Evolutionary conservation across 2,113 vertebrate genomes (phyloP), one percentile per base, ranked within the genome.

Genomic region (Cyanoderma ruficeps): DNA sequence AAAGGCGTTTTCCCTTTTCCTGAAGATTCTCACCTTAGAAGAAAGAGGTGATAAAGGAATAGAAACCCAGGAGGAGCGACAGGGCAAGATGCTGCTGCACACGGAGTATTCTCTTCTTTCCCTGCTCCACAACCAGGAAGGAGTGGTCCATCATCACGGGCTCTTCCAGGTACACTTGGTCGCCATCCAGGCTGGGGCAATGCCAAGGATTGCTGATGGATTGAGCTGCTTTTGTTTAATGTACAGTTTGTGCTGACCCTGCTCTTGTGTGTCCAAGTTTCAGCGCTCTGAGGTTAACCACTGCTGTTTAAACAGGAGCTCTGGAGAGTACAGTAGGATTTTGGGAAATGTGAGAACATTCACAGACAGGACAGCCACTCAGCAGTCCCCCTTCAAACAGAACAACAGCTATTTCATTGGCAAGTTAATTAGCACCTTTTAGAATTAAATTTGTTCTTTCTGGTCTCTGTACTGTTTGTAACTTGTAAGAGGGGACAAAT

Each of bases 1-100:
- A 59, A 96, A 89, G 56, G 15, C 56, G 33, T 95, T 79, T 65
- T 95, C 33, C 83, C 42, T 90, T 91, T 96, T 90, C 71, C 82
- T 93, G 49, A 96, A 99, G 99, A 99, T 99, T 97, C 98, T 99
- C 87, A 99, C 99, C 61, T 98, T 99, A 88, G 99, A 99, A 97
- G 99, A 99, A 95, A 98, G 98, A 83, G 98, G 97, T 23, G 99
- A 99, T 90, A 98, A 98, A 93, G 98, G 98, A 64, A 97, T 98
- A 83, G 99, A 99, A 97, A 99, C 99, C 80, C 99, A 99, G 86
- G 99, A 99, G 94, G 99, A 99, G 69, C 98, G 99, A 79, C 99
- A 99, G 96, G 99, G 99, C 92, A 99, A 99, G 98, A 99, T 99
- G 99, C 98, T 99, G 92, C 97, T 99, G 84, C 99, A 99, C 97